phyloP scores from a whole-genome alignment of 1,140 invertebrate species.

The Drosophila auraria region DNA sequence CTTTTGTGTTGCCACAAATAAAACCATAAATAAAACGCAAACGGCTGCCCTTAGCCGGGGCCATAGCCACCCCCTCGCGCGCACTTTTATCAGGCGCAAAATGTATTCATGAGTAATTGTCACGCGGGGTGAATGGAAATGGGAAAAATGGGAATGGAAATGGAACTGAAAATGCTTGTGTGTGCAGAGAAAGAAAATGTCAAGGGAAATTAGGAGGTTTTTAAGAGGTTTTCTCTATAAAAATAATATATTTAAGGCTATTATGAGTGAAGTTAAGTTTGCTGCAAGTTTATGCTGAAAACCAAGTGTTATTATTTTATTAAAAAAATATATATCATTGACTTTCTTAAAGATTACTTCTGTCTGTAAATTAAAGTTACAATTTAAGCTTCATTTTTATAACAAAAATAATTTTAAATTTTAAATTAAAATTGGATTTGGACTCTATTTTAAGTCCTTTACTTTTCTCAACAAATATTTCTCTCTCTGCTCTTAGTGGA shows the following conservation, averaged over 20 bases:
- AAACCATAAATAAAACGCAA: conserved; percentile 84
- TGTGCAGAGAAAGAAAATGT: conserved; percentile 8
- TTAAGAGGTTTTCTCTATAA: neutral
- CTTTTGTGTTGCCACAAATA: conserved; percentile 83
- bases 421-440: neutral
- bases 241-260: neutral
- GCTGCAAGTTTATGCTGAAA: neutral
- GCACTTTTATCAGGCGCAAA: conserved; percentile 75
- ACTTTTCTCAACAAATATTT: neutral
- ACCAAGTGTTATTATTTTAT: neutral
- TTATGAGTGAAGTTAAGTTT: neutral
- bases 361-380: neutral
- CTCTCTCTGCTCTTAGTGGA: neutral
- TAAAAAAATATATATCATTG: neutral
- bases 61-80: conserved; percentile 32
- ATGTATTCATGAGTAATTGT: conserved; percentile 84
- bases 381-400: too few relatives aligned
- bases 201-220: too few relatives aligned
- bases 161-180: conserved; percentile 7
- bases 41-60: conserved; percentile 49
- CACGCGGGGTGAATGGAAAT: conserved; percentile 61
- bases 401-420: neutral
- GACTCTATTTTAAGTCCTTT: neutral
- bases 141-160: conserved; percentile 24
- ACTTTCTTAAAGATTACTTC: too few relatives aligned